Conservation (phyloP, 2,797 vertebrate genomes). For the Scyliorhinus canicula region DNA sequence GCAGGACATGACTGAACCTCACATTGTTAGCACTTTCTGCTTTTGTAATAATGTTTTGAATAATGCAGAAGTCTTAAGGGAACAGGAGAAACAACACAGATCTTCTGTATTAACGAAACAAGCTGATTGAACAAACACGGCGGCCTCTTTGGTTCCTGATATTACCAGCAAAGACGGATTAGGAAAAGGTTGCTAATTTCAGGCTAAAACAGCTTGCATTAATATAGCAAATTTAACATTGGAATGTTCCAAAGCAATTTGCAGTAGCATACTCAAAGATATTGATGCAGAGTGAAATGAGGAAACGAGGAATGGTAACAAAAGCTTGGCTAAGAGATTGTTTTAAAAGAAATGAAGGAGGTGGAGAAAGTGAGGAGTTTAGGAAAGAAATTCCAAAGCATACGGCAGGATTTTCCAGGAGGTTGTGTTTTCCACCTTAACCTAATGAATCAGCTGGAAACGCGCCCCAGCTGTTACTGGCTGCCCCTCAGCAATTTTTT, state of each 20-base stretch:
- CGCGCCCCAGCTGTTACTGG: too few relatives aligned
- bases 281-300: not conserved
- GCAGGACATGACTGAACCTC: not conserved
- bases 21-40: not conserved
- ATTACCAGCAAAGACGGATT: not conserved
- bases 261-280: not conserved
- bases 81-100: not conserved
- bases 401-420: too few relatives aligned
- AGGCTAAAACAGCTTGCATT: not conserved
- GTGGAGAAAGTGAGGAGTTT: not conserved
- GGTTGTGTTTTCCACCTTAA: too few relatives aligned
- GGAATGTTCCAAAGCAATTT: not conserved
- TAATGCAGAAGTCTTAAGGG: not conserved
- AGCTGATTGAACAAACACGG: not conserved
- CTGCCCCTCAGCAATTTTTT: too few relatives aligned
- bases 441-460: too few relatives aligned
- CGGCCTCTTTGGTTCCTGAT: not conserved
- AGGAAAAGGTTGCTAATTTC: not conserved
- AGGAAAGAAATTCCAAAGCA: not conserved
- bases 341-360: not conserved
- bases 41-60: not conserved
- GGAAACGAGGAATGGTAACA: not conserved
- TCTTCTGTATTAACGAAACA: not conserved
- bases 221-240: not conserved
- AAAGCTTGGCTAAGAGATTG: not conserved